A percentile compares a stretch with the other conserved stretches of the same genome.
These are phyloP conservation scores for Onthophagus sagittarius DNA, from an alignment of 2,888 invertebrate species.

Conservation along the genomic window DNA sequence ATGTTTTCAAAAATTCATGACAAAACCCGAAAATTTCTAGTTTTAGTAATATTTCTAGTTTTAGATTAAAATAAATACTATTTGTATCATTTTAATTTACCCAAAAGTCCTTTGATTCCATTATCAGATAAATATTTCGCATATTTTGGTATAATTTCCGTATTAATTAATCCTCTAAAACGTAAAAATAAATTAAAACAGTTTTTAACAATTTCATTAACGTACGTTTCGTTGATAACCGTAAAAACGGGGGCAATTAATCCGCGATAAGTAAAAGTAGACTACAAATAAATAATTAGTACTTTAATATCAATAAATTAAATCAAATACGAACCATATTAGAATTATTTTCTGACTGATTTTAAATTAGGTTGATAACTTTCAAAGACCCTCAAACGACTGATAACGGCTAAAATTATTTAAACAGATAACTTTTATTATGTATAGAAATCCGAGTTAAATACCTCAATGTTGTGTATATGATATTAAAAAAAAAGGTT, in stretches of 20 bases:
- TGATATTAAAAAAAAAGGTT: too few relatives aligned
- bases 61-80: too few relatives aligned
- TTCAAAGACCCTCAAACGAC: neutral
- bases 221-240: constrained; percentile 58
- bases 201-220: neutral
- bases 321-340: neutral
- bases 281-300: constrained; percentile 39
- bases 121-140: constrained; percentile 59
- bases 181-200: neutral
- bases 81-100: constrained; percentile 50
- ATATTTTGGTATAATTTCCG: constrained; percentile 52
- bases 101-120: constrained; percentile 64
- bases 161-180: constrained; percentile 35
- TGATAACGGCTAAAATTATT: neutral
- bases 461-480: too few relatives aligned
- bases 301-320: neutral
- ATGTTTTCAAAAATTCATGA: too few relatives aligned
- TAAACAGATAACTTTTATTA: neutral
- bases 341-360: neutral
- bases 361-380: neutral
- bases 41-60: too few relatives aligned
- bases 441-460: neutral
- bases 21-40: too few relatives aligned
- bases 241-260: constrained; percentile 70
- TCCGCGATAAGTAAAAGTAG: constrained; percentile 57